Evolutionary conservation across 2,888 invertebrate genomes (phyloP).

Genomic region (Epistrophe eligans): DNA sequence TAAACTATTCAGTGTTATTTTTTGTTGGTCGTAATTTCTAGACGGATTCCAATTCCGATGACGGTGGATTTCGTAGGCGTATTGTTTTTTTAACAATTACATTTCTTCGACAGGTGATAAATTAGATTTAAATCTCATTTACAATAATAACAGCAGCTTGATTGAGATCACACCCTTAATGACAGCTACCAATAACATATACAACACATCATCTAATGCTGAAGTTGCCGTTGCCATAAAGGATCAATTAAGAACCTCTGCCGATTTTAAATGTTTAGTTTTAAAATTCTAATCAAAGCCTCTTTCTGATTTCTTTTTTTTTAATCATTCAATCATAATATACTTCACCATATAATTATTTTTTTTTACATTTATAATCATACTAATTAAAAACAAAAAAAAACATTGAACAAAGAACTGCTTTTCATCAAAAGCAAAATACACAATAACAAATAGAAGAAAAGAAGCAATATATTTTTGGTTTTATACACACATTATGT

Average conservation of each 20-base stretch:
- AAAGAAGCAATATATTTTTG: slow-evolving; percentile 18
- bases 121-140: slow-evolving; percentile 66
- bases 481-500: slow-evolving; percentile 8
- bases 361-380: slow-evolving; percentile 26
- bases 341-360: slow-evolving; percentile 29
- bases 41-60: not conserved
- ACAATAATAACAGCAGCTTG: slow-evolving; percentile 69
- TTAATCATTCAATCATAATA: not conserved
- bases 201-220: slow-evolving; percentile 61
- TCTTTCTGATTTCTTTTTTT: slow-evolving; percentile 33
- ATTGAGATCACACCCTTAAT: slow-evolving; percentile 67
- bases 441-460: slow-evolving; percentile 6
- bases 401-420: not conserved
- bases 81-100: not conserved
- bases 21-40: too few species aligned
- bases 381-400: not conserved
- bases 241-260: slow-evolving; percentile 71
- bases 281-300: slow-evolving; percentile 65
- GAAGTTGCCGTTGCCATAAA: slow-evolving; percentile 74
- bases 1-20: too few species aligned
- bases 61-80: not conserved
- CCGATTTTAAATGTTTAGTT: slow-evolving; percentile 72
- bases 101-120: slow-evolving; percentile 53
- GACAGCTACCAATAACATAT: slow-evolving; percentile 66
- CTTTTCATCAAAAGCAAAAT: slow-evolving; percentile 32